phyloP scores from a whole-genome alignment of 2,797 vertebrate genomes.

The Liparis tanakae region DNA sequence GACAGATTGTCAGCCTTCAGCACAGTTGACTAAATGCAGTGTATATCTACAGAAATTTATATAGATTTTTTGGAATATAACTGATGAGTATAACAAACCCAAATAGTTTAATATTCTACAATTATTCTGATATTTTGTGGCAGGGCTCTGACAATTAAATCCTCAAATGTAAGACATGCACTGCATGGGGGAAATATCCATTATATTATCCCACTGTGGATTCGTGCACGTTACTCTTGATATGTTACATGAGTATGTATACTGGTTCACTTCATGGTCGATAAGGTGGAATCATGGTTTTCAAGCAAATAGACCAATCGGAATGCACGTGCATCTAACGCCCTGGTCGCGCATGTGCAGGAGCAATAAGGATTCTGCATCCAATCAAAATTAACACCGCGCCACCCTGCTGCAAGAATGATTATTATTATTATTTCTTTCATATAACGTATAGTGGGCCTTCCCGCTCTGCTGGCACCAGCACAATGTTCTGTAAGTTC shows the following conservation, averaged over 20 bases:
- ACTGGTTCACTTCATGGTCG: background rate
- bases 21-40: background rate
- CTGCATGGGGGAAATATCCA: background rate
- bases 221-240: background rate
- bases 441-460: background rate
- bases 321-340: conserved; percentile 30
- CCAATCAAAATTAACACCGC: conserved; percentile 40
- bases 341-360: conserved; percentile 52
- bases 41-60: background rate
- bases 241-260: background rate
- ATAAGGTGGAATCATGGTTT: background rate
- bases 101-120: background rate
- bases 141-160: background rate
- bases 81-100: background rate
- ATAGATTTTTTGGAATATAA: background rate
- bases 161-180: background rate
- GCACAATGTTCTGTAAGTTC: conserved; percentile 33
- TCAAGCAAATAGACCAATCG: background rate
- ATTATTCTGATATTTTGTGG: background rate
- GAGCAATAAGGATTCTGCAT: conserved; percentile 22
- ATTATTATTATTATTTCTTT: conserved; percentile 1
- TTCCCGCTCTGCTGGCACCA: conserved; percentile 10
- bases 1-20: background rate
- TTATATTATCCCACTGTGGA: background rate
- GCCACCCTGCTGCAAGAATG: conserved; percentile 8